Conservation (phyloP, 2,797 vertebrate genomes). For the Dermochelys coriacea region DNA sequence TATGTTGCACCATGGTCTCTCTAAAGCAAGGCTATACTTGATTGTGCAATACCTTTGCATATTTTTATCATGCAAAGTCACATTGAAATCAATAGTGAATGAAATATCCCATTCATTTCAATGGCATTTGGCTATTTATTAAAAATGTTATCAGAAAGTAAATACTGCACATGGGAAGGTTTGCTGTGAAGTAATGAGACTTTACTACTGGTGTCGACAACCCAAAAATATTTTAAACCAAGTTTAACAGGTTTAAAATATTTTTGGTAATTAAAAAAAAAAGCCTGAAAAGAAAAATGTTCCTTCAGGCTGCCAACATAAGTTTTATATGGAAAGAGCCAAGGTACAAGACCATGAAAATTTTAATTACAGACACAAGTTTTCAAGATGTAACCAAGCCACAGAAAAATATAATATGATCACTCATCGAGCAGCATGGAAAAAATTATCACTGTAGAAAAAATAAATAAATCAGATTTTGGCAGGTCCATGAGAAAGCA, state of each 20-base stretch:
- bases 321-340: slow-evolving; percentile 74
- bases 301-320: slow-evolving; percentile 71
- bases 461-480: slow-evolving; percentile 10
- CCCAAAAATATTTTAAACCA: slow-evolving; percentile 76
- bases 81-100: slow-evolving; percentile 36
- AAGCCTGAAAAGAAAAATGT: slow-evolving; percentile 68
- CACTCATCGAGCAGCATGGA: slow-evolving; percentile 32
- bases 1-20: background rate
- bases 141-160: slow-evolving; percentile 39
- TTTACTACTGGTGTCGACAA: slow-evolving; percentile 70
- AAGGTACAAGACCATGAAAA: slow-evolving; percentile 76
- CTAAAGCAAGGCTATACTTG: background rate
- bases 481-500: slow-evolving; percentile 1
- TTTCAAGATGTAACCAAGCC: slow-evolving; percentile 63
- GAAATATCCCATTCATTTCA: slow-evolving; percentile 55
- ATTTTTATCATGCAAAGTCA: slow-evolving; percentile 37
- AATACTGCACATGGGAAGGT: slow-evolving; percentile 29
- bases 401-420: slow-evolving; percentile 65
- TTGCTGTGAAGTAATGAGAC: slow-evolving; percentile 54
- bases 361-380: slow-evolving; percentile 56
- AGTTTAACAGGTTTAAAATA: slow-evolving; percentile 75
- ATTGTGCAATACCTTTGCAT: slow-evolving; percentile 18
- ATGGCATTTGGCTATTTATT: slow-evolving; percentile 36
- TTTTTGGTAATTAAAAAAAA: slow-evolving; percentile 77
- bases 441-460: slow-evolving; percentile 43